These are phyloP conservation scores for Sapajus apella DNA, from an alignment of 2,113 vertebrate species.

Conservation along the genomic window DNA sequence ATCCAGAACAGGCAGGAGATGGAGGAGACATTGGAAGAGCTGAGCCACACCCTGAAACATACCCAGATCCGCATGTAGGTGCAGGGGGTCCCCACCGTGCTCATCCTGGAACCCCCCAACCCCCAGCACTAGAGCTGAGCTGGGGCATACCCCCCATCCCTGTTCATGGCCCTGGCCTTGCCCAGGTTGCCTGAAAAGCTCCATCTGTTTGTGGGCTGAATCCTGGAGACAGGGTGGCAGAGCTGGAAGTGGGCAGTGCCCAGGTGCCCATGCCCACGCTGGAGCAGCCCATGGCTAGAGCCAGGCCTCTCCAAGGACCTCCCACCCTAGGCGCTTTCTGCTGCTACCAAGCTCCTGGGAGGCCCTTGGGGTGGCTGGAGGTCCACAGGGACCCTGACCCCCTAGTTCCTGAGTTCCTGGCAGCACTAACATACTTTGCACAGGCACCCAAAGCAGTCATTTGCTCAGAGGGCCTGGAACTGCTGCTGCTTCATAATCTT, in stretches of 20 bases:
- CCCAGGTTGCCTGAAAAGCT: not conserved
- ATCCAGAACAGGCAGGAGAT: slow-evolving; percentile 90
- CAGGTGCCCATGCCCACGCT: not conserved
- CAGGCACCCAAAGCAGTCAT: not conserved
- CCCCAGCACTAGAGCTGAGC: not conserved
- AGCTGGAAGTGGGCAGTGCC: not conserved
- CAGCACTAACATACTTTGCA: not conserved
- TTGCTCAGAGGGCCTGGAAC: not conserved
- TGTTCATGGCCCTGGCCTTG: not conserved
- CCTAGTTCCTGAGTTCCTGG: not conserved
- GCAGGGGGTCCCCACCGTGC: not conserved
- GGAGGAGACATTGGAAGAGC: slow-evolving; percentile 86
- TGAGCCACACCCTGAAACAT: slow-evolving; percentile 81
- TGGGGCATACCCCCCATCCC: not conserved
- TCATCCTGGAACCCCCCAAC: too few relatives aligned
- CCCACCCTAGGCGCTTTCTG: not conserved
- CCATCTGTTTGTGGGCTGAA: not conserved
- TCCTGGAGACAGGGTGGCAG: too few relatives aligned
- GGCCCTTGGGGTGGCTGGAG: not conserved
- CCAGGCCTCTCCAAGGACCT: not conserved
- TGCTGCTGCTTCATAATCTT: not conserved
- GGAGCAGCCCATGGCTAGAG: not conserved
- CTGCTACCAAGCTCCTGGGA: not conserved
- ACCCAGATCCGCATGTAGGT: slow-evolving; percentile 88
- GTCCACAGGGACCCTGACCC: not conserved